phyloP scores from a whole-genome alignment of 1,140 invertebrate genomes.

The Mycetomoellerius zeteki region DNA sequence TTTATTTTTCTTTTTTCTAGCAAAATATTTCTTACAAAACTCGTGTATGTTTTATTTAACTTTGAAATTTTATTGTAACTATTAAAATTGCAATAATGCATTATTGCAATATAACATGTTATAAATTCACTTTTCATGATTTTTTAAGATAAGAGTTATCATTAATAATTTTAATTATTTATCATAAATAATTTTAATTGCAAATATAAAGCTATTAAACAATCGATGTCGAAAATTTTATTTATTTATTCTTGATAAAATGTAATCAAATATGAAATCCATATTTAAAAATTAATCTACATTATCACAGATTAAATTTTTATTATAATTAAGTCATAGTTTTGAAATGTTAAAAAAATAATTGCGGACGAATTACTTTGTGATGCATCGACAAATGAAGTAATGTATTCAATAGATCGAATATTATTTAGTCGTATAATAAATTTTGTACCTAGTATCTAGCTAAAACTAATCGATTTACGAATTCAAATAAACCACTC shows the following conservation, averaged over 20 bases:
- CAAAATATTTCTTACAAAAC: background rate
- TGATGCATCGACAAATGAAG: slow-evolving; percentile 16
- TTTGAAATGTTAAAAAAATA: background rate
- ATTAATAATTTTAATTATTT: too few species aligned
- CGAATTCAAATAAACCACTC: slow-evolving; percentile 40
- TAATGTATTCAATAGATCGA: slow-evolving; percentile 10
- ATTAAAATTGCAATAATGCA: background rate
- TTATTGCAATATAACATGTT: too few species aligned
- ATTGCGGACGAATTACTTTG: background rate
- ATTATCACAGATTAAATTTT: background rate
- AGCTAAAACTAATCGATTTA: slow-evolving; percentile 15
- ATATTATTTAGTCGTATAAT: slow-evolving; percentile 12
- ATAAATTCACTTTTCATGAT: background rate
- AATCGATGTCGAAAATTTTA: background rate
- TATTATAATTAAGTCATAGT: background rate
- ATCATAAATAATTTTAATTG: slow-evolving; percentile 22
- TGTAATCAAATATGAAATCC: background rate
- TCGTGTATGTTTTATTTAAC: background rate
- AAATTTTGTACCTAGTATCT: slow-evolving; percentile 16
- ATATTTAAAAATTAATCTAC: background rate
- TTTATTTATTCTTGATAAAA: background rate
- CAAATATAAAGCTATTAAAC: background rate
- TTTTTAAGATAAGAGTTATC: background rate
- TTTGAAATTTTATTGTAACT: background rate
- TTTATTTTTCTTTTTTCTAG: background rate